Conservation (phyloP, 1,140 invertebrate genomes). For the Antheraea mylitta region DNA sequence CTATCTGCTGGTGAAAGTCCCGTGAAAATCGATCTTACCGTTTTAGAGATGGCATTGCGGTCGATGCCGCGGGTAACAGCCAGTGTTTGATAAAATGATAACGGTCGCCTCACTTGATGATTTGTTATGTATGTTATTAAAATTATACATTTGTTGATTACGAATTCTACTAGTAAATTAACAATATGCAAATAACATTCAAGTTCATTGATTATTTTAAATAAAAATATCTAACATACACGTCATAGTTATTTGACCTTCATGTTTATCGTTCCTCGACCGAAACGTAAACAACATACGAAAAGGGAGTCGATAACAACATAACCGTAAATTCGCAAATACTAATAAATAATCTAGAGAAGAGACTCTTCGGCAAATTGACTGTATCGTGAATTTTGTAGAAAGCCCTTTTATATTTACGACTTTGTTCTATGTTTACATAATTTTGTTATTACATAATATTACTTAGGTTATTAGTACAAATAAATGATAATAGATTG, state of each 20-base stretch:
- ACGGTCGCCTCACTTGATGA: too few relatives aligned
- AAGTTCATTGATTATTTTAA: not conserved
- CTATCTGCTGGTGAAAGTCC: too few relatives aligned
- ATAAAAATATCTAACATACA: not conserved
- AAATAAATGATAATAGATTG: too few relatives aligned
- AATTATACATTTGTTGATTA: too few relatives aligned
- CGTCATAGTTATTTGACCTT: slow-evolving; percentile 19
- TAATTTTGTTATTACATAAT: not conserved
- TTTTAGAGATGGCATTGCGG: too few relatives aligned
- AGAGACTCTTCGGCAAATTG: slow-evolving; percentile 14
- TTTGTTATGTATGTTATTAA: too few relatives aligned
- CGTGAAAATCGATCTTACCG: too few relatives aligned
- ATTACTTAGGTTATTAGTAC: not conserved
- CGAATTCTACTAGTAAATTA: too few relatives aligned
- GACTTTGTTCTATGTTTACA: not conserved
- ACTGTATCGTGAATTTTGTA: not conserved
- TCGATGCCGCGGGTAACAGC: too few relatives aligned
- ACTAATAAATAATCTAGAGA: slow-evolving; percentile 24
- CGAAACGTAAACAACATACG: slow-evolving; percentile 18
- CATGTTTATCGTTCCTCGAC: slow-evolving; percentile 19
- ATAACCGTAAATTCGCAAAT: slow-evolving; percentile 29
- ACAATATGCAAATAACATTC: not conserved
- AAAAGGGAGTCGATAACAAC: slow-evolving; percentile 26
- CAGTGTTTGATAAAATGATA: too few relatives aligned
- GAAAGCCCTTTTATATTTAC: not conserved